A percentile compares a stretch with the other conserved stretches of the same genome.
Conservation (phyloP, 2,888 invertebrate genomes). For the Synergus itoensis region DNA sequence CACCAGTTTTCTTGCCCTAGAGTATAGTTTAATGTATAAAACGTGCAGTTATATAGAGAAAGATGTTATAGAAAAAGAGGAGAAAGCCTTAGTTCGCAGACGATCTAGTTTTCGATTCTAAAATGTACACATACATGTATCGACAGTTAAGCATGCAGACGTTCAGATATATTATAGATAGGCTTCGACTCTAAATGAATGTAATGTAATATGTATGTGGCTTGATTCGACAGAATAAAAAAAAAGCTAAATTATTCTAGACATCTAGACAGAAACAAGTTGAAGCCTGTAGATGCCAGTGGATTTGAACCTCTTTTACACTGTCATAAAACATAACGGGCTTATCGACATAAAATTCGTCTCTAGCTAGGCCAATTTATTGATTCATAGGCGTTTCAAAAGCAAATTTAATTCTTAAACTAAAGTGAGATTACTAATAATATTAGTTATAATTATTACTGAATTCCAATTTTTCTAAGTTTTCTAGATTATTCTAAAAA, state of each 20-base stretch:
- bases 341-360: too few relatives aligned
- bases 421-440: too few relatives aligned
- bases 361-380: too few relatives aligned
- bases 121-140: conserved; percentile 4
- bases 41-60: conserved; percentile 4
- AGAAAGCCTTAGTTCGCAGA: conserved; percentile 20
- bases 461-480: background rate
- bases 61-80: conserved; percentile 25
- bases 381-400: too few relatives aligned
- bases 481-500: background rate
- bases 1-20: background rate
- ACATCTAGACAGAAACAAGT: too few relatives aligned
- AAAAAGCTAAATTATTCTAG: background rate
- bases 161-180: background rate
- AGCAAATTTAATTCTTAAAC: too few relatives aligned
- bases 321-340: too few relatives aligned
- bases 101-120: conserved; percentile 14
- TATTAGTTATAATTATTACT: too few relatives aligned
- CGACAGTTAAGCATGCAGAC: background rate
- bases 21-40: conserved; percentile 5
- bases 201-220: background rate
- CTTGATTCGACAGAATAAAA: background rate
- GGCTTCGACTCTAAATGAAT: background rate
- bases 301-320: too few relatives aligned
- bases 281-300: too few relatives aligned